Percentiles rank a stretch among this genome's conserved stretches.
Conservation (phyloP, 2,113 vertebrate genomes). For the Sardina pilchardus region DNA sequence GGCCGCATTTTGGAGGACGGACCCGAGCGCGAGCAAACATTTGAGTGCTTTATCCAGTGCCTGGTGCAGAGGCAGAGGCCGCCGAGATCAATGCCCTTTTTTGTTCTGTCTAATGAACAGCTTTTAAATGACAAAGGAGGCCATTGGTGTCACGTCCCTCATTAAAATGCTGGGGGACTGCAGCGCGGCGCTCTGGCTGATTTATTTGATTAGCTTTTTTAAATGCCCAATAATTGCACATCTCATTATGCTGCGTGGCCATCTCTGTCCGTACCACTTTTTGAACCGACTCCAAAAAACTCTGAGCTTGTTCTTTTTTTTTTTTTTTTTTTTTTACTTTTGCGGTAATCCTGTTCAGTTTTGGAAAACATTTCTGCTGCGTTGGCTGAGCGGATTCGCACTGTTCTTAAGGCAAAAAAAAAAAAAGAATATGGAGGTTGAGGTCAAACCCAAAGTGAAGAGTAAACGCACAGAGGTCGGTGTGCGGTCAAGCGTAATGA, state of each 20-base stretch:
- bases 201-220: slow-evolving; percentile 45
- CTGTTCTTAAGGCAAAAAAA: neutral
- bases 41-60: no score
- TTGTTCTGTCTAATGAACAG: slow-evolving; percentile 43
- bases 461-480: neutral
- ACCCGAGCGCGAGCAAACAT: no score
- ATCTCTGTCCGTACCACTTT: slow-evolving; percentile 30
- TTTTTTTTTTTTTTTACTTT: no score
- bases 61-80: neutral
- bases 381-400: slow-evolving; percentile 5
- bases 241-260: slow-evolving; percentile 35
- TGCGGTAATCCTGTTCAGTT: slow-evolving; percentile 31
- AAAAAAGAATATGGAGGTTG: neutral
- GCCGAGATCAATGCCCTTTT: neutral
- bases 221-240: slow-evolving; percentile 42
- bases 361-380: slow-evolving; percentile 30
- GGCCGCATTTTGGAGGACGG: no score
- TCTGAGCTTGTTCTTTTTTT: neutral
- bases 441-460: neutral
- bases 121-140: slow-evolving; percentile 23
- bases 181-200: slow-evolving; percentile 20
- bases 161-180: slow-evolving; percentile 22
- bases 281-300: slow-evolving; percentile 28
- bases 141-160: slow-evolving; percentile 5
- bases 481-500: neutral